phyloP scores from a whole-genome alignment of 2,797 vertebrate genomes.

The Macropus fuliginosus region DNA sequence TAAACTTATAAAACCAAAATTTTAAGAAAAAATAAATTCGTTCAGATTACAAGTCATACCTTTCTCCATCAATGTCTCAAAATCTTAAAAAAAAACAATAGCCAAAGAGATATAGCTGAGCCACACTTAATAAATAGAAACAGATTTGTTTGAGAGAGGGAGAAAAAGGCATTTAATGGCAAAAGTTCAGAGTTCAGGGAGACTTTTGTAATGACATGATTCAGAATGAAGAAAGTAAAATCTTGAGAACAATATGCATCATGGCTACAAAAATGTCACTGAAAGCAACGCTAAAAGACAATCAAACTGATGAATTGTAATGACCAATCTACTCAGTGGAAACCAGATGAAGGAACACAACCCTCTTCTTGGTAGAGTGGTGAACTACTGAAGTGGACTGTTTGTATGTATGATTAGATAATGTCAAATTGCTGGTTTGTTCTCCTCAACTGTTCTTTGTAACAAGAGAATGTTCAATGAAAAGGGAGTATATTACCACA shows the following conservation, averaged over 20 bases:
- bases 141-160: neutral
- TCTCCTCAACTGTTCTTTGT: too few species aligned
- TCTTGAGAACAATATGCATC: neutral
- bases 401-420: too few species aligned
- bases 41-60: neutral
- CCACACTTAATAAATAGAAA: neutral
- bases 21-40: neutral
- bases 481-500: too few species aligned
- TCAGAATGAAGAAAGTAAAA: neutral
- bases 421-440: too few species aligned
- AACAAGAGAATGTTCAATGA: too few species aligned
- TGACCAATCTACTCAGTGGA: neutral
- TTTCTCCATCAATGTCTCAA: neutral
- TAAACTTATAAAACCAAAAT: neutral
- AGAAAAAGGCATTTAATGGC: neutral
- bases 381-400: too few species aligned
- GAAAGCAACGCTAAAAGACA: neutral
- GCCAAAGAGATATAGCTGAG: neutral
- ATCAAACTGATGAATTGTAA: neutral
- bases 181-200: neutral
- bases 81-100: neutral
- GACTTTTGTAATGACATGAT: neutral
- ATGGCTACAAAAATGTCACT: neutral
- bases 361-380: too few species aligned
- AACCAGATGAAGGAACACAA: too few species aligned